Evolutionary conservation across 2,113 vertebrate genomes (phyloP).

Genomic region (Irena cyanogastra): DNA sequence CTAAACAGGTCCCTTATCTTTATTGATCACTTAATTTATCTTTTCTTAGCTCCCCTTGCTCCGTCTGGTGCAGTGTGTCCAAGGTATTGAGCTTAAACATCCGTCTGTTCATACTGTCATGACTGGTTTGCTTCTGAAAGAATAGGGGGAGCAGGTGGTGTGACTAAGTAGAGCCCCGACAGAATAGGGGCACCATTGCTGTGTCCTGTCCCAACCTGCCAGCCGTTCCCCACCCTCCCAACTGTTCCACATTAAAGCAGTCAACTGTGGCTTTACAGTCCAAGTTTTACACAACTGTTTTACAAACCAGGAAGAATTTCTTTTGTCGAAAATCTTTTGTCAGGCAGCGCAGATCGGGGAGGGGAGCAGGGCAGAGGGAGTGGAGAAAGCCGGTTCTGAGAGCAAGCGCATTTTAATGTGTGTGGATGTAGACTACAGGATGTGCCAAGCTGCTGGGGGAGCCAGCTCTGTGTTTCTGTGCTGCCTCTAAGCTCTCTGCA

Average conservation of each 20-base stretch:
- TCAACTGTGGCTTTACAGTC: conserved; percentile 86
- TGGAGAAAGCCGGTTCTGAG: conserved; percentile 30
- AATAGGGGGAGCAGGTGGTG: conserved; percentile 98
- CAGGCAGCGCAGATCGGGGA: conserved; percentile 35
- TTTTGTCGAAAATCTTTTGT: conserved; percentile 79
- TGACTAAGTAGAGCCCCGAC: conserved; percentile 89
- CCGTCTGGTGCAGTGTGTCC: conserved; percentile 83
- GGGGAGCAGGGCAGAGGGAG: neutral
- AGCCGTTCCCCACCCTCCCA: conserved; percentile 91
- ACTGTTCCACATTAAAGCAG: conserved; percentile 95
- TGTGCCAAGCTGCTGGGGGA: neutral
- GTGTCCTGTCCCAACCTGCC: conserved; percentile 85
- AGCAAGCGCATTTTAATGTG: conserved; percentile 68
- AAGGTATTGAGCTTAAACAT: conserved; percentile 72
- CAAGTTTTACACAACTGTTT: conserved; percentile 97
- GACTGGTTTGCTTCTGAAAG: conserved; percentile 82
- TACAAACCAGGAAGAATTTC: conserved; percentile 88
- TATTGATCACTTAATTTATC: conserved; percentile 92
- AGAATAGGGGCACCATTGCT: conserved; percentile 84
- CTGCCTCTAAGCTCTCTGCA: neutral
- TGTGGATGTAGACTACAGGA: conserved; percentile 13
- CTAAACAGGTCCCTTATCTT: conserved; percentile 76
- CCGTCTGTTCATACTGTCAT: conserved; percentile 88
- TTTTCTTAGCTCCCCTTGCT: conserved; percentile 78
- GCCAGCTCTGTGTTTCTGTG: neutral